phyloP scores from a whole-genome alignment of 2,888 invertebrate genomes.

The Chrysomela aeneicollis region DNA sequence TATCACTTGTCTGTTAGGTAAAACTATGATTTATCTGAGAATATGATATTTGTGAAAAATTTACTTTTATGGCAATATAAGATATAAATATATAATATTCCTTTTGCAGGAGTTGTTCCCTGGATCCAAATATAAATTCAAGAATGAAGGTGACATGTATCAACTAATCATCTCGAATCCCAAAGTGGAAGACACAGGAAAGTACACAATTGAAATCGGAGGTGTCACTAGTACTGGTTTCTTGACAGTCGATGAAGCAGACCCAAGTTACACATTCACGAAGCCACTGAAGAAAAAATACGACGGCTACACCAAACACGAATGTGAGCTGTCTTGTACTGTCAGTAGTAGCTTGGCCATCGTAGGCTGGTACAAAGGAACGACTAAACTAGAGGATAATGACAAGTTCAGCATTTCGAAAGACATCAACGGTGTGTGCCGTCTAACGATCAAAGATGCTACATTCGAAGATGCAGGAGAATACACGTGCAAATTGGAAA shows the following conservation, averaged over 20 bases:
- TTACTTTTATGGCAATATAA: background rate
- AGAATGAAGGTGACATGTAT: slow-evolving; percentile 90
- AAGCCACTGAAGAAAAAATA: slow-evolving; percentile 88
- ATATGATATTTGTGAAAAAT: background rate
- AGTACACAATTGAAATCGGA: slow-evolving; percentile 94
- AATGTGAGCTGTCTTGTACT: slow-evolving; percentile 89
- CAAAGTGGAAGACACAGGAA: slow-evolving; percentile 96
- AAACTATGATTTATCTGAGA: too few relatives aligned
- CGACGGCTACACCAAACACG: slow-evolving; percentile 91
- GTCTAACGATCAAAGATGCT: slow-evolving; percentile 84
- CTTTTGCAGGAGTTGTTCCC: slow-evolving; percentile 86
- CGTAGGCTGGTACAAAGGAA: slow-evolving; percentile 92
- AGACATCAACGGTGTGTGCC: slow-evolving; percentile 90
- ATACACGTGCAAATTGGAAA: slow-evolving; percentile 88
- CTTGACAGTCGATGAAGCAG: slow-evolving; percentile 96
- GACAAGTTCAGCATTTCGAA: slow-evolving; percentile 89
- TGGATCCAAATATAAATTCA: slow-evolving; percentile 96
- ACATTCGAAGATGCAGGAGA: slow-evolving; percentile 86
- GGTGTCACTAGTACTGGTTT: slow-evolving; percentile 88
- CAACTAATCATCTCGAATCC: slow-evolving; percentile 89
- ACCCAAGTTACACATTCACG: slow-evolving; percentile 91
- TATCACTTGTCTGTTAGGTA: slow-evolving; percentile 46
- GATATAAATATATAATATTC: too few relatives aligned
- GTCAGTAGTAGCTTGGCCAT: slow-evolving; percentile 93
- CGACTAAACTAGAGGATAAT: slow-evolving; percentile 77